These are phyloP conservation scores for Drosophila lacteicornis DNA, from an alignment of 1,140 invertebrate species.

Conservation along the genomic window DNA sequence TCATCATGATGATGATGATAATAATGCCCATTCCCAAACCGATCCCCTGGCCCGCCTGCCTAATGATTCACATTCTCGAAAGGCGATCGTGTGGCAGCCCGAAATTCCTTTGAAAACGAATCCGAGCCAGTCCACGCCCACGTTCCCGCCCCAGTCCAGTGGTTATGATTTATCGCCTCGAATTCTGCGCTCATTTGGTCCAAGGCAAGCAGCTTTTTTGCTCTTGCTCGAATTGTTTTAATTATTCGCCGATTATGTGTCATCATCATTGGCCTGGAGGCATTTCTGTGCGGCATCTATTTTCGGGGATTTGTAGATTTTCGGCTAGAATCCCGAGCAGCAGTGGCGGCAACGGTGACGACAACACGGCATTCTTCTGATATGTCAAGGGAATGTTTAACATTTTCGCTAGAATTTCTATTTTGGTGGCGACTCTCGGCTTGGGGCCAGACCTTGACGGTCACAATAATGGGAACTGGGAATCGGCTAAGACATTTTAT, in stretches of 20 bases:
- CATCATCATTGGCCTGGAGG: slow-evolving; percentile 67
- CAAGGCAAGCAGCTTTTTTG: slow-evolving; percentile 64
- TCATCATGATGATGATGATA: slow-evolving; percentile 11
- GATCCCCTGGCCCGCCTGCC: slow-evolving; percentile 11
- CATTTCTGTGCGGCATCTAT: slow-evolving; percentile 40
- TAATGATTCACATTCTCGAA: slow-evolving; percentile 71
- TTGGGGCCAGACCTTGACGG: slow-evolving; percentile 37
- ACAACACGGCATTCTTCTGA: slow-evolving; percentile 65
- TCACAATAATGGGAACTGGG: background rate
- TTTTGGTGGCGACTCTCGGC: slow-evolving; percentile 39
- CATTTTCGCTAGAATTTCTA: slow-evolving; percentile 77
- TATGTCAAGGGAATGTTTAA: slow-evolving; percentile 76
- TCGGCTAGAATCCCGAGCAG: slow-evolving; percentile 2
- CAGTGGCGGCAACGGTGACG: slow-evolving; percentile 17
- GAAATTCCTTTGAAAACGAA: slow-evolving; percentile 72
- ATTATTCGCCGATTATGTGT: slow-evolving; percentile 38
- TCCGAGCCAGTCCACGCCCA: slow-evolving; percentile 37
- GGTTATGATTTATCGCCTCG: slow-evolving; percentile 64
- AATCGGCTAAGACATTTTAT: slow-evolving; percentile 4
- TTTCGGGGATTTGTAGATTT: slow-evolving; percentile 31
- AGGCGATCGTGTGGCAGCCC: slow-evolving; percentile 60
- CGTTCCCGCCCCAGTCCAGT: slow-evolving; percentile 28
- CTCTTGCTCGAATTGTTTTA: slow-evolving; percentile 29
- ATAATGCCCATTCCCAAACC: background rate
- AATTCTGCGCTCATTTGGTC: slow-evolving; percentile 48